Conservation (phyloP, 2,888 invertebrate genomes). For the Napeogenes inachia region DNA sequence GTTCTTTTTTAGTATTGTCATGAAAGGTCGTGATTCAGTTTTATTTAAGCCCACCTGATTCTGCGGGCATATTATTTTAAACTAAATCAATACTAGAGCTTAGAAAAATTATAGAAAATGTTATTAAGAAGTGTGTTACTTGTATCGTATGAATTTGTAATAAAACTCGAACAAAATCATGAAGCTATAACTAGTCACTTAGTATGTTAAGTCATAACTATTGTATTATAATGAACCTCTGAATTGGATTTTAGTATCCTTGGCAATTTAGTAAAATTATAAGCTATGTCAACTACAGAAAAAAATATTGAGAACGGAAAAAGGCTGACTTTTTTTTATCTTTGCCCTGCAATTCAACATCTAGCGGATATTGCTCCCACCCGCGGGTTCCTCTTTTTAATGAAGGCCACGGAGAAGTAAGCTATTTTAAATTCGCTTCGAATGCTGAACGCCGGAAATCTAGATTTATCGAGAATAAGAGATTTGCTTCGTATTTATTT, state of each 20-base stretch:
- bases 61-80: neutral
- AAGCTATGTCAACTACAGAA: too few species aligned
- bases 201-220: too few species aligned
- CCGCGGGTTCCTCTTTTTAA: conserved; percentile 28
- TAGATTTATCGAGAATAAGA: conserved; percentile 17
- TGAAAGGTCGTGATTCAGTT: neutral
- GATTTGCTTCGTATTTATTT: neutral
- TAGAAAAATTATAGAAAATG: neutral
- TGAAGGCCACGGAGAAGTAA: conserved; percentile 29
- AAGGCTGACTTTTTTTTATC: too few species aligned
- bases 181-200: too few species aligned
- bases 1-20: neutral
- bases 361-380: conserved; percentile 27
- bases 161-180: too few species aligned
- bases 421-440: conserved; percentile 17
- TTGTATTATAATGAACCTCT: too few species aligned
- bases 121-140: too few species aligned
- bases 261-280: too few species aligned
- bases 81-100: neutral
- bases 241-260: too few species aligned
- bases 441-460: conserved; percentile 17
- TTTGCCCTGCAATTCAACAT: conserved; percentile 9
- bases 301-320: too few species aligned
- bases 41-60: neutral
- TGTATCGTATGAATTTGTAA: too few species aligned